Percentiles rank a stretch among this genome's conserved stretches.
Conservation (phyloP, 2,888 invertebrate species). For the Ormia ochracea region DNA sequence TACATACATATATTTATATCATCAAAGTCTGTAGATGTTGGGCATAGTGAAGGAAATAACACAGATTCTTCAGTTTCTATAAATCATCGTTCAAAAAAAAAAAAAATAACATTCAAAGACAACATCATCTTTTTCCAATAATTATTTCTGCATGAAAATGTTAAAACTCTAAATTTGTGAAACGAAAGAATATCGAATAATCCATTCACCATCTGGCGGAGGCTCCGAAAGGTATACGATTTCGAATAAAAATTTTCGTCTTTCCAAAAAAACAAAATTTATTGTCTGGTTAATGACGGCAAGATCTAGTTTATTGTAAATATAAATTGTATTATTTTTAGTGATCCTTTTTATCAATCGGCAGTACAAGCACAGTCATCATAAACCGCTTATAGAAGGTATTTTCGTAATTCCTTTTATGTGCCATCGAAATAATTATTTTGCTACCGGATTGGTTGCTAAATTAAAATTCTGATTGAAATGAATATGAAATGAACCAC, state of each 20-base stretch:
- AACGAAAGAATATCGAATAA: not conserved
- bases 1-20: constrained; percentile 80
- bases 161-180: constrained; percentile 31
- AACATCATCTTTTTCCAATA: not conserved
- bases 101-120: constrained; percentile 21
- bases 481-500: not conserved
- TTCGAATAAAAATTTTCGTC: constrained; percentile 65
- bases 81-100: constrained; percentile 42
- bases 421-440: not conserved
- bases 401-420: not conserved
- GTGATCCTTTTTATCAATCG: constrained; percentile 4
- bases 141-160: constrained; percentile 19
- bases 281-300: constrained; percentile 56
- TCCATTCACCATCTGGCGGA: constrained; percentile 61
- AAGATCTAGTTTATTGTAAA: not conserved
- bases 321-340: not conserved
- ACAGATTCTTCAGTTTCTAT: constrained; percentile 73
- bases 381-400: not conserved
- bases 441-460: not conserved
- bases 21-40: constrained; percentile 81
- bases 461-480: not conserved
- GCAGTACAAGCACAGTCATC: not conserved
- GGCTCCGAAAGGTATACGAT: constrained; percentile 66
- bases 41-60: constrained; percentile 80
- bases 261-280: constrained; percentile 65